These are phyloP conservation scores for Hyaena hyaena DNA, from an alignment of 2,113 vertebrate genomes.

Conservation along the genomic window DNA sequence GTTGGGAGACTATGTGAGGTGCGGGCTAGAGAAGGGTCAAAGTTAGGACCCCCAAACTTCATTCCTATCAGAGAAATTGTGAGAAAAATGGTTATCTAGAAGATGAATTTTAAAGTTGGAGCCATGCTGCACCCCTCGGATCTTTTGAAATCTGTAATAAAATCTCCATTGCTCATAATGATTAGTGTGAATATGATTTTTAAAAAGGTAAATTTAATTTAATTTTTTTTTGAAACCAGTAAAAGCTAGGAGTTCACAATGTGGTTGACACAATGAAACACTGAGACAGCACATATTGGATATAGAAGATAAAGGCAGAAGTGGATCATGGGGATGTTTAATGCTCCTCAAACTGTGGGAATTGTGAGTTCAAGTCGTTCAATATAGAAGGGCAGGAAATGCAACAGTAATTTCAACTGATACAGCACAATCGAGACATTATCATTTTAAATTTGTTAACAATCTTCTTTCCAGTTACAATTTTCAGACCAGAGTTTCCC, in stretches of 20 bases:
- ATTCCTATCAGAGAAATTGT: neutral
- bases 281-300: accelerated
- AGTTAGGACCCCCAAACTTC: neutral
- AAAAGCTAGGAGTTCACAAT: neutral
- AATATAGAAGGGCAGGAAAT: neutral
- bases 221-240: neutral
- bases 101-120: neutral
- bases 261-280: neutral
- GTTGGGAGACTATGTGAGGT: neutral
- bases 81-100: neutral
- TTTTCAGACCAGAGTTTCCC: neutral
- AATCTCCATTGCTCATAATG: neutral
- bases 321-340: accelerated
- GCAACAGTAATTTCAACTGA: neutral
- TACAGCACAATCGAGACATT: neutral
- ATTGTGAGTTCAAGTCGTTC: neutral
- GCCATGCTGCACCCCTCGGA: neutral
- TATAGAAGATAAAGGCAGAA: neutral
- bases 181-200: neutral
- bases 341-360: too few relatives aligned
- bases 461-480: neutral
- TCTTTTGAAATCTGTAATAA: neutral
- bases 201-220: neutral
- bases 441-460: neutral
- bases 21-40: neutral